Evolutionary conservation across 2,888 invertebrate genomes (phyloP), one percentile per base, ranked within the genome.

Genomic region (Spodoptera littoralis): DNA sequence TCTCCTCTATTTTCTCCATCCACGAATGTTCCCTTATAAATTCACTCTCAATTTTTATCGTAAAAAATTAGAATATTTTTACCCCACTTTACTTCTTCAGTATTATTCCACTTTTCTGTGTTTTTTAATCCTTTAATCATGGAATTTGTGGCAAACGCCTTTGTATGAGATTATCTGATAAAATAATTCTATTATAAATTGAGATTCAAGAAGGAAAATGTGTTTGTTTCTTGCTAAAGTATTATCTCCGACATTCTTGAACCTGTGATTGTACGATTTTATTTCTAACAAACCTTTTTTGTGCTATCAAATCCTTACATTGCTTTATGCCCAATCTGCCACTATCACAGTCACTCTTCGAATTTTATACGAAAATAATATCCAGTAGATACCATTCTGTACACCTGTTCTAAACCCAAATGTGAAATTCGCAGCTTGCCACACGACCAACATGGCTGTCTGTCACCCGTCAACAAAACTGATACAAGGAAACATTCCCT

Each of bases 121-220:
- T 30, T 27, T 67, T 60, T 60, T 49, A 73, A 76, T 65, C 70
- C 70, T 73, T 73, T 73, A 50, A 73, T 64, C 64, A 62, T 50
- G 22, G 27, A 52, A 58, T 46, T 63, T 6, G 11, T 65, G 54
- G 60, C 49, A 46, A 51, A 48, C 18, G 22, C 22, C 46, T 69
- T 73, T 62, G 52, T 65, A n/a, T 2, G 22, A 13, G 18, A 52
- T 27, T 55, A 11, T n/a, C 24, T 59, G 62, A 43, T 53, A 63
- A 57, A 68, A 71, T 49, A 73, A 68, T 43, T 30, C n/a, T 3
- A 22, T 18, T 53, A 54, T 60, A 47, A 41, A 57, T 72, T 51
- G 41, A 12, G 3, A 9, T 36, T 6, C 36, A 46, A 22, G 8
- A 36, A 22, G 11, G 36, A 24, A 51, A 55, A 48, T 36, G 36